Percentiles rank a stretch among this genome's conserved stretches.
phyloP scores from a whole-genome alignment of 1,140 invertebrate species.

The Ceratina japonica region DNA sequence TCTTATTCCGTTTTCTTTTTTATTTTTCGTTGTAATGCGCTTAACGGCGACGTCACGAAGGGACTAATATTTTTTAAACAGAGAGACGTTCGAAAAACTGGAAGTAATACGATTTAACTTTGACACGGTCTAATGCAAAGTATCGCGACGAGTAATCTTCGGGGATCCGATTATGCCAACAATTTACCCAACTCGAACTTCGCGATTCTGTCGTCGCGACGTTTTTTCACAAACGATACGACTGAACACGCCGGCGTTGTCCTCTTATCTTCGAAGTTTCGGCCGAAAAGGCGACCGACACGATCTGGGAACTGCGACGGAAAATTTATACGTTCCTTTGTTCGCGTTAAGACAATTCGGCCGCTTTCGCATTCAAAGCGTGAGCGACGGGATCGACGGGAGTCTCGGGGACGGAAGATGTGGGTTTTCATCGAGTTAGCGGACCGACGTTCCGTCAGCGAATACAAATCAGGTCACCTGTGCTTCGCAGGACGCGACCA shows the following conservation, averaged over 20 bases:
- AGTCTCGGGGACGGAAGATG: constrained; percentile 54
- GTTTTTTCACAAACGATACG: no score
- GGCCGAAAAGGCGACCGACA: no score
- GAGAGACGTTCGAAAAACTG: no score
- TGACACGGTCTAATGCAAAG: no score
- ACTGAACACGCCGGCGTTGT: no score
- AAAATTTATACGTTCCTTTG: constrained; percentile 60
- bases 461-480: constrained; percentile 62
- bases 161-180: no score
- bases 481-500: constrained; percentile 8
- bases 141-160: no score
- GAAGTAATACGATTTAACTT: no score
- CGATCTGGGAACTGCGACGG: not conserved
- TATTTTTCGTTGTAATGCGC: not conserved
- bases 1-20: not conserved
- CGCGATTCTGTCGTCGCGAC: no score
- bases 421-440: constrained; percentile 63
- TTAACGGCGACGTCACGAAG: not conserved
- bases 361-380: constrained; percentile 57
- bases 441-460: constrained; percentile 45
- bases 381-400: constrained; percentile 49
- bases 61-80: not conserved
- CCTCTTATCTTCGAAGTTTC: no score
- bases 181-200: no score
- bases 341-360: constrained; percentile 58